Percentiles rank a stretch among this genome's conserved stretches.
phyloP scores from a whole-genome alignment of 1,140 invertebrate genomes.

The Drosophila pachea region DNA sequence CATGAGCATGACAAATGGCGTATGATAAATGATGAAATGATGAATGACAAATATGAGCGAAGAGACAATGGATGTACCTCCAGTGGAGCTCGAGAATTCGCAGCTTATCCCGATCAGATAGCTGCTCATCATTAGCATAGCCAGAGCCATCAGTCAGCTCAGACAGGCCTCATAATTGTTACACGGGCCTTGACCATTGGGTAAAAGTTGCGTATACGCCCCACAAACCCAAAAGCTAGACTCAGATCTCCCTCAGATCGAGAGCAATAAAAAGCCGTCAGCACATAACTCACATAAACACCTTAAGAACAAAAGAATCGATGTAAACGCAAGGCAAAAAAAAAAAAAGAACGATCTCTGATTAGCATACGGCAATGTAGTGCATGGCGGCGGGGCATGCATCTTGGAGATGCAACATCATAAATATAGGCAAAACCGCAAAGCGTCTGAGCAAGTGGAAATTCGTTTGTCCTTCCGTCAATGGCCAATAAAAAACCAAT shows the following conservation, averaged over 20 bases:
- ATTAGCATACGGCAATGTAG: conserved; percentile 58
- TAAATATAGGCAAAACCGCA: conserved; percentile 50
- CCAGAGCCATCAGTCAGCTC: background rate
- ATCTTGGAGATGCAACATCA: conserved; percentile 54
- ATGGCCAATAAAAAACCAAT: conserved; percentile 78
- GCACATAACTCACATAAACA: conserved; percentile 71
- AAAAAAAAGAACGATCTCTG: background rate
- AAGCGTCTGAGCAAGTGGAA: conserved; percentile 32
- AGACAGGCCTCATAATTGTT: background rate
- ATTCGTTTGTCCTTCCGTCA: conserved; percentile 77
- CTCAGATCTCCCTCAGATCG: conserved; percentile 5
- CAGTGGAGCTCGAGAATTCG: conserved; percentile 12
- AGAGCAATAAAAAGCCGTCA: conserved; percentile 23
- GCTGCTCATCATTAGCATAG: background rate
- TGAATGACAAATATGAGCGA: conserved; percentile 51
- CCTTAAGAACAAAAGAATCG: conserved; percentile 49
- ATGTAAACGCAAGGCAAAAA: conserved; percentile 50
- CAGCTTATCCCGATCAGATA: conserved; percentile 1
- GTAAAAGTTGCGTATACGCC: conserved; percentile 46
- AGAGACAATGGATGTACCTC: conserved; percentile 32
- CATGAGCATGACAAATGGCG: conserved; percentile 38
- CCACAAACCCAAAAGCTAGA: conserved; percentile 43
- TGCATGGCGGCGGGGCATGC: conserved; percentile 17
- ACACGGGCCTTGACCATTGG: conserved; percentile 22
- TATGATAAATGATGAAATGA: conserved; percentile 57